Evolutionary conservation across 2,113 vertebrate genomes (phyloP), one percentile per base, ranked within the genome.

Genomic region (Scalopus aquaticus): DNA sequence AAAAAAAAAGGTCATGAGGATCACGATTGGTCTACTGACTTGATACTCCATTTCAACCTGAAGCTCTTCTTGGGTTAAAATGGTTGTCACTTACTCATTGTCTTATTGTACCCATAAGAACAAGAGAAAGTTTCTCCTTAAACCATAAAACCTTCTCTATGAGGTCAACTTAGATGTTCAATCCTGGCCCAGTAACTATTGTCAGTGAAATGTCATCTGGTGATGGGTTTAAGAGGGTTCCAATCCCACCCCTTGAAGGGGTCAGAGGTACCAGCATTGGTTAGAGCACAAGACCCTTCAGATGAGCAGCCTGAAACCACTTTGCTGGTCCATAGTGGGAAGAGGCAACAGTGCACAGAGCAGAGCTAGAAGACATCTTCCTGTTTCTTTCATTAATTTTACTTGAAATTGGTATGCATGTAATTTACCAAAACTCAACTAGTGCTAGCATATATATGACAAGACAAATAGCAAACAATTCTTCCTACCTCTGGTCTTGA

Each of bases 111-210:
- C 19, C 3, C 58, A 9, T 0, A 24, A 12, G 26, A 64, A 24
- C 24, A 39, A 58, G 12, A 62, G 26, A 73, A 49, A 39, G 13
- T 28, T 15, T 70, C 54, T 12, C 35, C 28, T 85, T 22, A 32
- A 30, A 20, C 16, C 10, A 20, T 20, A 60, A 24, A 65, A 24
- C 30, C 6, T 44, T 51, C 49, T 51, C 10, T 49, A 3, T 42
- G 24, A 22, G 46, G 35, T 56, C 39, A 67, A 37, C 49, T 70
- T 28, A 62, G 56, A 44, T 17, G 39, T 26, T 72, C 6, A 42
- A 5, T 35, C 12, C 17, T n/a, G 30, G 9, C 0, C 62, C 60
- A 3, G 0, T 4, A 20, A 62, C 9, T 58, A 5, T 2, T 39
- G 15, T 46, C 30, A 72, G 30, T 3, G 54, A 35, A 46, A 65